phyloP scores from a whole-genome alignment of 2,113 vertebrate genomes.

The Danio rerio region DNA sequence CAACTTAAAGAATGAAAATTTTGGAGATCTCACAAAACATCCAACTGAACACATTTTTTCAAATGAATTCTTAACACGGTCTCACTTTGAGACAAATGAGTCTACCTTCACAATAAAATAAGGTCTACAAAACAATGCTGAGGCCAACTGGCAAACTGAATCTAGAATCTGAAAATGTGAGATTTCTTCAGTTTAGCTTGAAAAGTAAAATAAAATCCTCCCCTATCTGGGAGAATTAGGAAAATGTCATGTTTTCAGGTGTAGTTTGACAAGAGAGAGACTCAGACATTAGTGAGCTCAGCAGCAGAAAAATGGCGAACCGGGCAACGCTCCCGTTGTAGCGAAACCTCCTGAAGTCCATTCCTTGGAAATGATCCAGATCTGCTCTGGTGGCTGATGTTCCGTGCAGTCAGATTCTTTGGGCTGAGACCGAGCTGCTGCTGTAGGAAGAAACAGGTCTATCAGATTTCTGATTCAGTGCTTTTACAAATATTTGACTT shows the following conservation, averaged over 20 bases:
- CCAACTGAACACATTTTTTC: not conserved
- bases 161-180: not conserved
- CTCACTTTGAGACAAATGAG: slow-evolving; percentile 17
- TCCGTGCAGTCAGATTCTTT: slow-evolving; percentile 75
- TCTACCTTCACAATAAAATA: not conserved
- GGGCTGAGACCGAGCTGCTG: slow-evolving; percentile 83
- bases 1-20: not conserved
- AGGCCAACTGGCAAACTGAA: not conserved
- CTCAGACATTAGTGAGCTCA: slow-evolving; percentile 84
- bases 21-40: not conserved
- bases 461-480: slow-evolving; percentile 20
- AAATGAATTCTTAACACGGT: not conserved
- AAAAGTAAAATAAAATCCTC: not conserved
- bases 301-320: slow-evolving; percentile 75
- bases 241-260: not conserved
- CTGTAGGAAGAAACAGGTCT: slow-evolving; percentile 63
- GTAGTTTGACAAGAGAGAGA: not conserved
- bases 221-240: not conserved
- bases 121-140: not conserved
- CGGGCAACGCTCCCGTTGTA: slow-evolving; percentile 71
- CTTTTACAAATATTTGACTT: not conserved
- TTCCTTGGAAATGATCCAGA: slow-evolving; percentile 79
- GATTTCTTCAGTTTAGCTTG: not conserved
- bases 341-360: slow-evolving; percentile 68
- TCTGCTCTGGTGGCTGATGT: slow-evolving; percentile 78